A percentile compares a stretch with the other conserved stretches of the same genome.
Evolutionary conservation across 1,140 invertebrate genomes (phyloP).

Genomic region (Drosophila miranda): DNA sequence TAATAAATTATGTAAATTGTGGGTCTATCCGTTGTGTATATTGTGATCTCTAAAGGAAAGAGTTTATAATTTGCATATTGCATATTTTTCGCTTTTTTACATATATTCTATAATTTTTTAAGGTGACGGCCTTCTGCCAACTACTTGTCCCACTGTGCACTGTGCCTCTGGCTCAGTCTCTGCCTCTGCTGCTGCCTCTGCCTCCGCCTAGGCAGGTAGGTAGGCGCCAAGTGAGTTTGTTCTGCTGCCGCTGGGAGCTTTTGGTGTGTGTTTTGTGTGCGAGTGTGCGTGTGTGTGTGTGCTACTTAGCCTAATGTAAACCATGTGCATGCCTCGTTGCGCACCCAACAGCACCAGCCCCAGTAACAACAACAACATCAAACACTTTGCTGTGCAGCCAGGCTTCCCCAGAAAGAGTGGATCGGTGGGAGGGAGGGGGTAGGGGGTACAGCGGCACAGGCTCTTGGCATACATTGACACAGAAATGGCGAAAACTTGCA

Average conservation of each 20-base stretch:
- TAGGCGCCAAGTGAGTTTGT: conserved; percentile 57
- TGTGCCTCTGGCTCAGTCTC: neutral
- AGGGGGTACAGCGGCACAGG: conserved; percentile 4
- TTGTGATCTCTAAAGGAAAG: too few relatives aligned
- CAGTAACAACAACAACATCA: conserved; percentile 48
- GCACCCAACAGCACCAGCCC: conserved; percentile 30
- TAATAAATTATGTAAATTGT: too few relatives aligned
- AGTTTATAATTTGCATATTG: too few relatives aligned
- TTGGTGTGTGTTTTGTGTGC: conserved; percentile 1
- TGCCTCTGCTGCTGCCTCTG: too few relatives aligned
- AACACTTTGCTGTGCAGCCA: conserved; percentile 69
- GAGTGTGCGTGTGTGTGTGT: conserved; percentile 37
- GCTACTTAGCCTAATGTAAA: conserved; percentile 79
- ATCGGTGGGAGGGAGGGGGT: neutral
- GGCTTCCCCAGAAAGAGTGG: conserved; percentile 43
- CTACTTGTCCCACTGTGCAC: conserved; percentile 20
- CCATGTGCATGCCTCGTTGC: conserved; percentile 71
- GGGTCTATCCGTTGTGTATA: too few relatives aligned
- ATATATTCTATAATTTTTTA: neutral
- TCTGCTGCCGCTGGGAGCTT: conserved; percentile 13
- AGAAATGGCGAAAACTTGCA: conserved; percentile 49
- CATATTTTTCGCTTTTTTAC: too few relatives aligned
- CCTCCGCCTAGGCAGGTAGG: conserved; percentile 20
- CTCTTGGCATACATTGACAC: conserved; percentile 72
- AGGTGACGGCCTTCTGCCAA: neutral